These are phyloP conservation scores for Muscicapa striata DNA, from an alignment of 2,797 vertebrate genomes.

Conservation along the genomic window DNA sequence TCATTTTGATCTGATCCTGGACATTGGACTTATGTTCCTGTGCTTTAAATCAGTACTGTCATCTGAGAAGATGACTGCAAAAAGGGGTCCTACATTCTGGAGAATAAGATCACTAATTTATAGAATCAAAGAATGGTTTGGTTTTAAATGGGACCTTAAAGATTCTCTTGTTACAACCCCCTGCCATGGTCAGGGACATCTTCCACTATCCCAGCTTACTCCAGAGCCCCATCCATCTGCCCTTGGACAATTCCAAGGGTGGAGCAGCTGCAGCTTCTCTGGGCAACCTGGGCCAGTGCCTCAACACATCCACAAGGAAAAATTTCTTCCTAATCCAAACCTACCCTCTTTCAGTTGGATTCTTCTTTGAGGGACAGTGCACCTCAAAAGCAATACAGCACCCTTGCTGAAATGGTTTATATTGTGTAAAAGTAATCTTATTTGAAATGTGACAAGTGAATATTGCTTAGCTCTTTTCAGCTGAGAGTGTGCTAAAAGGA, in stretches of 20 bases:
- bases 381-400: neutral
- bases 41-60: neutral
- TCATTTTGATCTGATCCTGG: neutral
- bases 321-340: neutral
- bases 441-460: neutral
- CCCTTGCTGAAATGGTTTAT: neutral
- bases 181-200: neutral
- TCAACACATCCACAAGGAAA: accelerated
- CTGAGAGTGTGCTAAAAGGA: neutral
- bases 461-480: neutral
- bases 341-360: neutral
- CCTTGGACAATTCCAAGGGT: neutral
- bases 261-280: neutral
- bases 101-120: neutral
- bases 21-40: neutral
- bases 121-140: neutral
- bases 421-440: neutral
- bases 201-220: neutral
- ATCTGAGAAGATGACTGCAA: neutral
- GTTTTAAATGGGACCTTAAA: neutral
- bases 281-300: neutral
- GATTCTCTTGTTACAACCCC: neutral
- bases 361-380: neutral
- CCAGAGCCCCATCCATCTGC: neutral
- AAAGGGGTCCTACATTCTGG: neutral